A percentile compares a stretch with the other conserved stretches of the same genome.
Conservation (phyloP, 2,797 vertebrate genomes). For the Graptemys geographica region DNA sequence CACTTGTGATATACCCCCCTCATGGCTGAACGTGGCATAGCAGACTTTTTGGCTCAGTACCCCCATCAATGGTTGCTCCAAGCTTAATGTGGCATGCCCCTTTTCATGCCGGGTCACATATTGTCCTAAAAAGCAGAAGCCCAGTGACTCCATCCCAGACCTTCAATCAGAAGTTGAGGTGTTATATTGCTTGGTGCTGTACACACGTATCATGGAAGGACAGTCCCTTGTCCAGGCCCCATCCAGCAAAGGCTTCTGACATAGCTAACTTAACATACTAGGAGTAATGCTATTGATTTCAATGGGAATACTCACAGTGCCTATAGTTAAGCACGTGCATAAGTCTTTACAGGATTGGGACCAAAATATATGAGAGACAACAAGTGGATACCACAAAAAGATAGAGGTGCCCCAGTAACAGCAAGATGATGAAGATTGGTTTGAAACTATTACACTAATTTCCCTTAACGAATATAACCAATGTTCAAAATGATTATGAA, state of each 20-base stretch:
- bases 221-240: rapidly evolving
- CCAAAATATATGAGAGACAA: background rate
- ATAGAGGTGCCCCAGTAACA: background rate
- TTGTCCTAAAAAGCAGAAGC: background rate
- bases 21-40: too few species aligned
- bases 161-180: background rate
- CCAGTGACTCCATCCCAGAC: background rate
- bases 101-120: too few species aligned
- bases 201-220: background rate
- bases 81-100: too few species aligned
- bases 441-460: background rate
- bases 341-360: background rate
- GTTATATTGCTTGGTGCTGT: background rate
- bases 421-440: background rate
- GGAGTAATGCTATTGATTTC: background rate
- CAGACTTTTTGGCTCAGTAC: too few species aligned
- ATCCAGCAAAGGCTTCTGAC: background rate
- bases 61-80: too few species aligned
- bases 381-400: background rate
- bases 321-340: background rate
- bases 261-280: background rate
- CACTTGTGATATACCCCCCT: too few species aligned
- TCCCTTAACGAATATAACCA: background rate
- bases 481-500: background rate
- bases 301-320: background rate